Base-by-base conservation (phyloP, 2,113 vertebrate genomes). In the Dendropsophus ebraccatus region DNA sequence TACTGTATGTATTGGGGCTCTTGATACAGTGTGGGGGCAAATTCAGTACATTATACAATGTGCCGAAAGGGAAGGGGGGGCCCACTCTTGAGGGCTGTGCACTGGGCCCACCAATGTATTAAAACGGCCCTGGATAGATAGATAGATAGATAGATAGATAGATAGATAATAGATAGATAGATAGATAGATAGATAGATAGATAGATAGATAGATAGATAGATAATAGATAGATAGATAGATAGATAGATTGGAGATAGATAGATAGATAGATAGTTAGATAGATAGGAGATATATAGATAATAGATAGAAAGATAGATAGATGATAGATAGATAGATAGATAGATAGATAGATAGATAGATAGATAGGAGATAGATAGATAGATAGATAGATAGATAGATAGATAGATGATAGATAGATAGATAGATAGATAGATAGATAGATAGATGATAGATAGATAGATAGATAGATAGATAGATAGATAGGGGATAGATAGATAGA, bases 381-480 rank as follows among this genome's bases (percentile, higher is more conserved):
- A 60, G 23, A 58, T 58, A 58, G 21, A 58, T 58, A 58, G 21
- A 58, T 58, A 58, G 16, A 54, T 54, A 54, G 52, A 54, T 54
- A 54, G 14, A 56, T 56, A 56, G 52, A 56, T 56, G 23, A 21
- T 4, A 28, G 58, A 60, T 60, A 60, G 58, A 60, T 60, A 60
- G 58, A 60, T 60, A 60, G 23, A 60, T 25, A 60, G 19, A 56
- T 21, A 56, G 19, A 56, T 56, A 56, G 2, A 25, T n/a, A 58
- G 56, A 58, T 58, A 58, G 56, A 58, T 58, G n/a, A n/a, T n/a
- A 58, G 21, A n/a, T 56, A 56, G 52, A 56, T 56, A 56, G 52
- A 56, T 56, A 58, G 56, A 58, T 58, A 60, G 58, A 62, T 62
- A 28, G 58, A 62, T 62, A 60, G 58, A 62, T 62, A 62, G n/a